phyloP scores from a whole-genome alignment of 2,113 vertebrate species.

The Fregata magnificens region DNA sequence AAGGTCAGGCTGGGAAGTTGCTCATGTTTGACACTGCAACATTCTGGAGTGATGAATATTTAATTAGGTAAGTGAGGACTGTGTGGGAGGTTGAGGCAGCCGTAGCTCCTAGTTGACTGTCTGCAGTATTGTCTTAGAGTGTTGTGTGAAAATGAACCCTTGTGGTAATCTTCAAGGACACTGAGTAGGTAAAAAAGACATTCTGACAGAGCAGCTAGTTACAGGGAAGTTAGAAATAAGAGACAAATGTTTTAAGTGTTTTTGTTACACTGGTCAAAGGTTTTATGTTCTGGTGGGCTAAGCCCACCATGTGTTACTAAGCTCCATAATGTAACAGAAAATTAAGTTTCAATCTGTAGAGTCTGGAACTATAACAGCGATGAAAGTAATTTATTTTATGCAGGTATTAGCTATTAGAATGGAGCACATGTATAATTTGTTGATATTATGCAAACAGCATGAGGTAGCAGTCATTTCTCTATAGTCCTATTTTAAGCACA shows the following conservation, averaged over 20 bases:
- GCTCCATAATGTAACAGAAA: neutral
- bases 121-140: neutral
- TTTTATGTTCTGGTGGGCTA: neutral
- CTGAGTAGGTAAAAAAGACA: neutral
- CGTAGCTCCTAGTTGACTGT: neutral
- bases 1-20: conserved; percentile 57
- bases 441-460: neutral
- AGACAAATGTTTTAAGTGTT: neutral
- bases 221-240: neutral
- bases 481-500: neutral
- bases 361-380: neutral
- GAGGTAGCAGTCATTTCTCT: neutral
- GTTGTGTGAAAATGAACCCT: conserved; percentile 45
- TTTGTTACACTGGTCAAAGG: neutral
- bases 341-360: neutral
- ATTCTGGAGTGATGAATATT: conserved; percentile 71
- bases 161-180: conserved; percentile 54
- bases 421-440: neutral
- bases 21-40: conserved; percentile 1
- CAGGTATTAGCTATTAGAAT: neutral
- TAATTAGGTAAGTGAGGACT: conserved; percentile 27
- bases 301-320: neutral
- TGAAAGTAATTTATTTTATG: neutral
- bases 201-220: neutral
- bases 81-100: neutral